These are phyloP conservation scores for Okamejei kenojei DNA, from an alignment of 2,797 vertebrate genomes.

Conservation along the genomic window DNA sequence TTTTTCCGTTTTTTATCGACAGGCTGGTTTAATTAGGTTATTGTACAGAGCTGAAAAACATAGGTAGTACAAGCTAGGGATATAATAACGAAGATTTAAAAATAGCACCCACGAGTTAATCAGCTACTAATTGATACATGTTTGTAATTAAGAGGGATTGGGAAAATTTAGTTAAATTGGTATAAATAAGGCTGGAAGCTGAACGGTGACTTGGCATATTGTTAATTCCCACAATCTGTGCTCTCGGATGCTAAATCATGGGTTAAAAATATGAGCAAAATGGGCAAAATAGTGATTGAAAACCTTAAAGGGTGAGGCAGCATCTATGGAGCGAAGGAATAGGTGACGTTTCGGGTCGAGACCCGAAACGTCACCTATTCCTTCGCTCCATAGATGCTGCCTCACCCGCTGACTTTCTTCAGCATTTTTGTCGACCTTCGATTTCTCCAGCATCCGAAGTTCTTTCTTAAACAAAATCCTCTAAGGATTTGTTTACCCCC, in stretches of 20 bases:
- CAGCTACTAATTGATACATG: conserved; percentile 36
- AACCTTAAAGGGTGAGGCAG: conserved; percentile 3
- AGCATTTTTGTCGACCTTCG: too few species aligned
- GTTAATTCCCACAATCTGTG: conserved; percentile 28
- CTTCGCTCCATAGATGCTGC: too few species aligned
- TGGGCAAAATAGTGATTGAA: not conserved
- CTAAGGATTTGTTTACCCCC: conserved; percentile 26
- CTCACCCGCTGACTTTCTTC: too few species aligned
- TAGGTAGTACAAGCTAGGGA: conserved; percentile 10
- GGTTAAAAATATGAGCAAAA: conserved; percentile 33
- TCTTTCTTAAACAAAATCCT: not conserved
- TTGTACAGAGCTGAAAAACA: conserved; percentile 17
- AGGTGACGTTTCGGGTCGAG: too few species aligned
- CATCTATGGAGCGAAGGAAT: too few species aligned
- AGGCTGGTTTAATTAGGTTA: conserved; percentile 3
- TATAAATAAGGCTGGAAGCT: conserved; percentile 28
- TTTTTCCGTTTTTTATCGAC: not conserved
- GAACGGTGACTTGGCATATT: not conserved
- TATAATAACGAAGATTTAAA: conserved; percentile 31
- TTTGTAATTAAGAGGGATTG: conserved; percentile 35
- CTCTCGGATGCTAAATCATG: conserved; percentile 3
- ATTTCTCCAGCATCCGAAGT: too few species aligned
- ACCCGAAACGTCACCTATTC: too few species aligned
- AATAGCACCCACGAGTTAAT: conserved; percentile 38
- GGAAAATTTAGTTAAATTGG: conserved; percentile 33